Percentiles rank a stretch among this genome's conserved stretches.
Evolutionary conservation across 2,888 invertebrate species (phyloP).

Genomic region (Leptogaster cylindrica): DNA sequence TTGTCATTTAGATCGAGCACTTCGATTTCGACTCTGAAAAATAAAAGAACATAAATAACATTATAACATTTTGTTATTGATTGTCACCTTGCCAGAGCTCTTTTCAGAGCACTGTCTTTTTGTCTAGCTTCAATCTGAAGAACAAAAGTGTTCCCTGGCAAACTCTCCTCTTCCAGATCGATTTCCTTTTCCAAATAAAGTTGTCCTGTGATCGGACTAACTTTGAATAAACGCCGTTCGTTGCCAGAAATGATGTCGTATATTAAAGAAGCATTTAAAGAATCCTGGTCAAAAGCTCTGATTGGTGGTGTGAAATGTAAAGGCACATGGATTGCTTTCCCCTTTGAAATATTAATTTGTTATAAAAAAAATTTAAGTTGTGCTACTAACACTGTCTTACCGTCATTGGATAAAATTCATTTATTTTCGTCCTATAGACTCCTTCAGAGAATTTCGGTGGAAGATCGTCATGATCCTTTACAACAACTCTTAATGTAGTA

Average conservation of each 20-base stretch:
- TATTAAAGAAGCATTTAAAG: constrained; percentile 74
- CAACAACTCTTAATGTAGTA: constrained; percentile 73
- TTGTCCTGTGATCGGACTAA: constrained; percentile 76
- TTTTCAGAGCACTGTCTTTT: constrained; percentile 77
- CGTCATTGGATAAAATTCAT: constrained; percentile 82
- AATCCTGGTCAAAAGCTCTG: constrained; percentile 82
- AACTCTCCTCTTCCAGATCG: constrained; percentile 76
- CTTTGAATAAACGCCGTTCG: constrained; percentile 75
- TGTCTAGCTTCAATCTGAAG: constrained; percentile 81
- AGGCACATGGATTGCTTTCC: constrained; percentile 73
- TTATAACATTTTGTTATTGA: no score
- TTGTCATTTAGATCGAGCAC: constrained; percentile 83
- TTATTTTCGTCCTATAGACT: constrained; percentile 78
- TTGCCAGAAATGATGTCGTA: constrained; percentile 85
- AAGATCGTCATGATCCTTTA: constrained; percentile 81
- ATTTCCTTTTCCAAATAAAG: constrained; percentile 81
- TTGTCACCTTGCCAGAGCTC: constrained; percentile 68
- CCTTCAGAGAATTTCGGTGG: constrained; percentile 83
- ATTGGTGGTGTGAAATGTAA: constrained; percentile 75
- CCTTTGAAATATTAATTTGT: constrained; percentile 63
- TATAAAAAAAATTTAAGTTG: constrained; percentile 9
- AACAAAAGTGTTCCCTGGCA: constrained; percentile 77
- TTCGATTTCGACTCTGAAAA: constrained; percentile 71
- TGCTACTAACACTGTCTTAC: constrained; percentile 64
- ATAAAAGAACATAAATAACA: not conserved